These are phyloP conservation scores for Solen grandis DNA, from an alignment of 1,140 invertebrate genomes.

Conservation along the genomic window DNA sequence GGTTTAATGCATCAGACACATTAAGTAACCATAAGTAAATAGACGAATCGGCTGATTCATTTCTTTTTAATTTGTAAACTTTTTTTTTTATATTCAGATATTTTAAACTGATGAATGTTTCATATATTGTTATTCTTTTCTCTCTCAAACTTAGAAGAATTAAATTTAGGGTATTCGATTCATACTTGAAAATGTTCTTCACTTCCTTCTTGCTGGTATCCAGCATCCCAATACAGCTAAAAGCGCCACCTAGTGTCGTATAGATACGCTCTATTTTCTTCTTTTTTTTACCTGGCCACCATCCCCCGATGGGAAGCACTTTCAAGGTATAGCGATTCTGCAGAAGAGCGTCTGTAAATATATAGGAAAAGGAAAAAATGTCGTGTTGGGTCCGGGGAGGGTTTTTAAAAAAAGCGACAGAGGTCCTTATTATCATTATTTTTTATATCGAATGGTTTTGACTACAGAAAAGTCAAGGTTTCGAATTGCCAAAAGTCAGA, in stretches of 20 bases:
- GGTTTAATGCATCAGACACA: background rate
- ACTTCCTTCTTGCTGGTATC: constrained; percentile 39
- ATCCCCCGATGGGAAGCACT: background rate
- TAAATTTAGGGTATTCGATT: background rate
- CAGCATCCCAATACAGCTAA: constrained; percentile 49
- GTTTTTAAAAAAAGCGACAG: background rate
- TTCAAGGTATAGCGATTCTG: background rate
- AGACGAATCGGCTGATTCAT: background rate
- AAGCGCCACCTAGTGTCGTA: constrained; percentile 42
- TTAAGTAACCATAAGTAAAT: background rate
- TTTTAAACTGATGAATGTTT: too few species aligned
- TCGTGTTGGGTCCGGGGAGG: background rate
- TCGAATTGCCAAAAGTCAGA: background rate
- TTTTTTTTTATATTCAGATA: too few species aligned
- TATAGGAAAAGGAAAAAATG: background rate
- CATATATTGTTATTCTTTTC: too few species aligned
- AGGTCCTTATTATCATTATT: background rate
- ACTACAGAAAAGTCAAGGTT: background rate
- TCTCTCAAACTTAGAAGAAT: too few species aligned
- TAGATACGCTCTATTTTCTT: constrained; percentile 38
- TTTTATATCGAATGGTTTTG: background rate
- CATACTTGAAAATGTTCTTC: constrained; percentile 27
- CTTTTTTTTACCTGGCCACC: constrained; percentile 29
- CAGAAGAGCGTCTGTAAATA: background rate
- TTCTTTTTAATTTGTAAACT: background rate